phyloP scores from a whole-genome alignment of 2,797 vertebrate species.

The Crax fasciolata region DNA sequence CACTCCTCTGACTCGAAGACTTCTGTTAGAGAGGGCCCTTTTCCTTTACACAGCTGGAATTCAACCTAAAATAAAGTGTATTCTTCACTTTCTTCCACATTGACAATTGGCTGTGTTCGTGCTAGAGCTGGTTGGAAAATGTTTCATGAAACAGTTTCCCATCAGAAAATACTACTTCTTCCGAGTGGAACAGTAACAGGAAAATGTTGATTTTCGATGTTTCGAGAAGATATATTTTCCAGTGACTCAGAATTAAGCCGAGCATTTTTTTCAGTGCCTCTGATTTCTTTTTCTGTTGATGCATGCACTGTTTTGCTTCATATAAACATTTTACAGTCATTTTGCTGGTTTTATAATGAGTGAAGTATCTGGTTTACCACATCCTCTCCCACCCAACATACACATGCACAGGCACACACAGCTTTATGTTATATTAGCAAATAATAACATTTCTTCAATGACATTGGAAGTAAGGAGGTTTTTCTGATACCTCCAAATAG shows the following conservation, averaged over 20 bases:
- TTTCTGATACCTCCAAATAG: background rate
- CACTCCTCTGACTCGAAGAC: background rate
- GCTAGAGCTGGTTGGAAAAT: background rate
- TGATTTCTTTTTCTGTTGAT: background rate
- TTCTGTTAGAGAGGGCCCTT: background rate
- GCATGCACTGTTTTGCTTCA: background rate
- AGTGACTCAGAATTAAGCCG: background rate
- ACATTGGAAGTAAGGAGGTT: background rate
- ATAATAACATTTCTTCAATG: background rate
- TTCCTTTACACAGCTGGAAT: background rate
- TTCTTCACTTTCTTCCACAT: background rate
- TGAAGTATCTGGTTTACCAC: background rate
- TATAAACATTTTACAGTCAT: background rate
- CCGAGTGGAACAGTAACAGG: background rate
- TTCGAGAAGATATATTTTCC: background rate
- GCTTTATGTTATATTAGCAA: background rate
- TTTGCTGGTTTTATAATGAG: background rate
- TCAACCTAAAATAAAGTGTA: background rate
- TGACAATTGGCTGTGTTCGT: background rate
- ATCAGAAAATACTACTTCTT: background rate
- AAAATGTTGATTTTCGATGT: background rate
- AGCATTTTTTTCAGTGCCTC: background rate
- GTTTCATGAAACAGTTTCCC: background rate
- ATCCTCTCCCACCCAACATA: background rate
- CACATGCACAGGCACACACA: background rate